These are phyloP conservation scores for Eumeta japonica DNA, from an alignment of 1,140 invertebrate genomes.

Conservation along the genomic window DNA sequence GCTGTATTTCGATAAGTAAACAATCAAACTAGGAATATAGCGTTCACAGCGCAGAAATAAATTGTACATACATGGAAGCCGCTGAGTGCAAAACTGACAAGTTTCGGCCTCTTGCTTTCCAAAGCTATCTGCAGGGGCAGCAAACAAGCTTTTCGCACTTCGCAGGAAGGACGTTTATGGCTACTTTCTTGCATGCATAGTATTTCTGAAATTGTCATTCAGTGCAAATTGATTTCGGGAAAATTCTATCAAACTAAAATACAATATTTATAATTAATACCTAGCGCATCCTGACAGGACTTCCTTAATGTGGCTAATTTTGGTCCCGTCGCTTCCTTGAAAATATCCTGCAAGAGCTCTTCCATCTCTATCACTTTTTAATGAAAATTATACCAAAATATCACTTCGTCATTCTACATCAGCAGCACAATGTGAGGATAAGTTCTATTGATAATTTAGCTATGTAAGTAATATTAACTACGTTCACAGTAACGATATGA, in stretches of 20 bases:
- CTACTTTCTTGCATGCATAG: slow-evolving; percentile 77
- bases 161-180: slow-evolving; percentile 76
- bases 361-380: slow-evolving; percentile 71
- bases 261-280: no score
- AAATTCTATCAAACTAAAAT: background rate
- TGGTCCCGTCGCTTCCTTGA: slow-evolving; percentile 72
- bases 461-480: no score
- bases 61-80: slow-evolving; percentile 75
- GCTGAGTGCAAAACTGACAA: slow-evolving; percentile 76
- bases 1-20: background rate
- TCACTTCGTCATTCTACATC: no score
- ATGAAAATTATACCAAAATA: no score
- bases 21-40: no score
- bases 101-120: slow-evolving; percentile 81
- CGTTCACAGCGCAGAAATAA: background rate
- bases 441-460: no score
- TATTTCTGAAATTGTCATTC: no score
- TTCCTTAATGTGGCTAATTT: slow-evolving; percentile 71
- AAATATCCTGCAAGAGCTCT: slow-evolving; percentile 76
- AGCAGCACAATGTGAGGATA: no score
- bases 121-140: slow-evolving; percentile 80
- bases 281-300: slow-evolving; percentile 76
- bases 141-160: slow-evolving; percentile 79
- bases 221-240: slow-evolving; percentile 13
- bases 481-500: no score